These are phyloP conservation scores for Apis florea DNA, from an alignment of 1,140 invertebrate genomes.

Conservation along the genomic window DNA sequence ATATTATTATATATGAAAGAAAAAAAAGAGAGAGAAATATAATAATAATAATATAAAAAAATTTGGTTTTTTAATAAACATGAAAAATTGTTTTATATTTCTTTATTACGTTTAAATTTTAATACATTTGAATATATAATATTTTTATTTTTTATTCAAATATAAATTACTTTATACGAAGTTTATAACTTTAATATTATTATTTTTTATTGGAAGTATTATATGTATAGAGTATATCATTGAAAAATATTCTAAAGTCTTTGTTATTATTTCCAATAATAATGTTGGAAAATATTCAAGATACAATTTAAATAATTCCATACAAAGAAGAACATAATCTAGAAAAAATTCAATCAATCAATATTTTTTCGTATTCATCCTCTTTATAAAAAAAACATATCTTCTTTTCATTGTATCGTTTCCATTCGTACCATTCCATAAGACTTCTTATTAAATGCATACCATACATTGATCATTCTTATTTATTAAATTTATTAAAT, in stretches of 20 bases:
- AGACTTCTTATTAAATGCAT: too few relatives aligned
- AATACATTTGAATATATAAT: neutral
- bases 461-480: too few relatives aligned
- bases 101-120: slow-evolving; percentile 7
- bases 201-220: neutral
- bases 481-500: too few relatives aligned
- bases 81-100: slow-evolving; percentile 1
- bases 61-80: neutral
- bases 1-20: neutral
- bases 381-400: too few relatives aligned
- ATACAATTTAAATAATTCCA: neutral
- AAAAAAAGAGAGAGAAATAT: too few relatives aligned
- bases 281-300: neutral
- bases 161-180: neutral
- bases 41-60: neutral
- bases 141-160: neutral
- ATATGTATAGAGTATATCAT: neutral
- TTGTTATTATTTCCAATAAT: neutral
- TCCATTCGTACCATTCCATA: too few relatives aligned
- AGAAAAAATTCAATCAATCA: too few relatives aligned
- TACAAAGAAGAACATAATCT: neutral
- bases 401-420: too few relatives aligned
- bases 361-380: too few relatives aligned
- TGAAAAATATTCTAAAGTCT: neutral
- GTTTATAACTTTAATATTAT: too few relatives aligned